phyloP scores from a whole-genome alignment of 2,113 vertebrate genomes.

The Odocoileus virginianus region DNA sequence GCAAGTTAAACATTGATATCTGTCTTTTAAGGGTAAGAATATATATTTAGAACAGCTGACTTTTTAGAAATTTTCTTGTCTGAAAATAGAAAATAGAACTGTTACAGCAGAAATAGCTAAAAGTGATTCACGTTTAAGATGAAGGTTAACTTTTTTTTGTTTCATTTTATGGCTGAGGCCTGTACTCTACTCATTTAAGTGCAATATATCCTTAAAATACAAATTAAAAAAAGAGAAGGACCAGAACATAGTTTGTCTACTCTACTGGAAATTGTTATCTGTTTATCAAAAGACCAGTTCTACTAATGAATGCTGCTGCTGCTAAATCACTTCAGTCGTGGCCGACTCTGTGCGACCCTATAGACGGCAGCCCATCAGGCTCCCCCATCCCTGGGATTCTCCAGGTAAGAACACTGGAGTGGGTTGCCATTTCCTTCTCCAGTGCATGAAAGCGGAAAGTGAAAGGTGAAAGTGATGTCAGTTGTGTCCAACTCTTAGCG shows the following conservation, averaged over 20 bases:
- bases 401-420: too few relatives aligned
- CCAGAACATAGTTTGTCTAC: neutral
- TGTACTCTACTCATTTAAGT: neutral
- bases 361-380: too few relatives aligned
- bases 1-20: neutral
- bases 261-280: neutral
- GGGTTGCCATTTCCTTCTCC: too few relatives aligned
- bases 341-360: too few relatives aligned
- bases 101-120: neutral
- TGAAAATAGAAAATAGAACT: neutral
- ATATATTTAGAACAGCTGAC: conserved; percentile 4
- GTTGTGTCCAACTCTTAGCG: too few relatives aligned
- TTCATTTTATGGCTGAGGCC: neutral
- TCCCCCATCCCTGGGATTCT: too few relatives aligned
- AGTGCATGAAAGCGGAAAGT: too few relatives aligned
- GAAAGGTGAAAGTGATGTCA: too few relatives aligned
- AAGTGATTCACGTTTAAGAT: neutral
- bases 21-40: conserved; percentile 18
- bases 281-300: neutral
- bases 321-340: too few relatives aligned
- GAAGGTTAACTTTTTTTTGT: neutral
- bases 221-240: neutral
- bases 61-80: neutral
- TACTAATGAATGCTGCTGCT: neutral
- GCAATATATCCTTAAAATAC: neutral